Evolutionary conservation across 2,888 invertebrate species (phyloP).

Genomic region (Silvanus unidentatus): DNA sequence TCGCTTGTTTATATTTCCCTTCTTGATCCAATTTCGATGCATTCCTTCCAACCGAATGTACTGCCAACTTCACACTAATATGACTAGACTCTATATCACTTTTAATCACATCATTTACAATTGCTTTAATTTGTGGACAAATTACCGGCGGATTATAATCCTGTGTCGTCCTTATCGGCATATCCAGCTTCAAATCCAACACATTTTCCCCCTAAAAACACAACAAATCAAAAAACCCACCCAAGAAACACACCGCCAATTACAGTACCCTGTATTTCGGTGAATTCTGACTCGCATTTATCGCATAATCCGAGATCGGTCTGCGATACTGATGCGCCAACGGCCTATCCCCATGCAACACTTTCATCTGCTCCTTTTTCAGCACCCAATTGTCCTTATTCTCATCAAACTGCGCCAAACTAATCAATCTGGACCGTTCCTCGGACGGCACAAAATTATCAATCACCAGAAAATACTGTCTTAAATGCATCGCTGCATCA

Average conservation of each 20-base stretch:
- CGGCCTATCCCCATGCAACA: conserved; percentile 36
- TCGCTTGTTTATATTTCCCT: conserved; percentile 43
- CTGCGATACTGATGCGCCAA: conserved; percentile 41
- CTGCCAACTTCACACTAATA: conserved; percentile 39
- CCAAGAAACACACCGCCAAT: neutral
- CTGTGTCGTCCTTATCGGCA: conserved; percentile 70
- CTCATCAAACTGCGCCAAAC: conserved; percentile 72
- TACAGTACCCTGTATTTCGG: conserved; percentile 38
- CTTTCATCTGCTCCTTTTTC: conserved; percentile 36
- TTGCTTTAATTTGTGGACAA: conserved; percentile 67
- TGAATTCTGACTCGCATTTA: conserved; percentile 28
- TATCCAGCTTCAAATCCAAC: conserved; percentile 66
- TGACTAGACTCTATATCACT: conserved; percentile 43
- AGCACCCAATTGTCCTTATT: conserved; percentile 70
- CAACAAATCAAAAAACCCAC: conserved; percentile 4
- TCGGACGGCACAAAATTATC: conserved; percentile 86
- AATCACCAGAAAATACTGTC: conserved; percentile 80
- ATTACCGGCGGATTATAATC: conserved; percentile 66
- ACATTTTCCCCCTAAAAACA: conserved; percentile 60
- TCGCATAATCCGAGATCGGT: conserved; percentile 42
- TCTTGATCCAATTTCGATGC: conserved; percentile 43
- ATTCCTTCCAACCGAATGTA: conserved; percentile 38
- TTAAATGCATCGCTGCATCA: conserved; percentile 83
- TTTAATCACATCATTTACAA: conserved; percentile 55
- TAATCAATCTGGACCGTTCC: conserved; percentile 68